Base-by-base conservation (phyloP, 2,888 invertebrate species). In the Mythimna lalbum region DNA sequence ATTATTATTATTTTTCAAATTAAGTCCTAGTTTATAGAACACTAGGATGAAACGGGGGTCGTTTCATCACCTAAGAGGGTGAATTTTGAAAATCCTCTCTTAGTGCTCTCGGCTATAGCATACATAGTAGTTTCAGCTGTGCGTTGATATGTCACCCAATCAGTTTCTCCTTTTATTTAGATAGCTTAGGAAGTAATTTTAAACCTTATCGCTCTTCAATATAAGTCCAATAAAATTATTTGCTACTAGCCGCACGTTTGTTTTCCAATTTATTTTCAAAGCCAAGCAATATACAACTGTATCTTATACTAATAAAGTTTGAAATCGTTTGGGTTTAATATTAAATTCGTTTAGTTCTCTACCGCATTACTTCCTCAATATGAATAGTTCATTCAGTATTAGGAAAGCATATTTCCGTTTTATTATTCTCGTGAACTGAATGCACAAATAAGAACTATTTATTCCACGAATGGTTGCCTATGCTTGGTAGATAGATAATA, bases 401-500 rank as follows among this genome's bases (percentile, higher is more conserved):
- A 68, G 68, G 52, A 49, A 61, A 52, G 75, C 56, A 74, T 74
- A 74, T 43, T 75, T 75, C 75, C 75, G 74, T n/a, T 10, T 73
- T 49, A 65, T 74, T 52, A 14, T 39, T 53, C n/a, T 33, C 74
- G 39, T 74, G 62, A 53, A 23, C 14, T 39, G 69, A 68, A 75
- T 74, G 7, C 31, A 56, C 12, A 74, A 74, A 10, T 57, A 52
- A 27, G 5, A 36, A 14, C 36, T n/a, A 43, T 3, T 49, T 17
- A 4, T 57, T 60, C 49, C 2, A 49, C 4, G 27, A 62, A 56
- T 47, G 21, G 33, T 4, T 55, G 1, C 19, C 4, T 31, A 52
- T 2, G 12, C 12, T 59, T 23, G 14, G n/a, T 53, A 19, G 12
- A 23, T 19, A 19, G 4, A 5, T n/a, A 19, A 47, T 47, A 50